These are phyloP conservation scores for Sciurus vulgaris DNA, from an alignment of 2,797 vertebrate species.

Conservation along the genomic window DNA sequence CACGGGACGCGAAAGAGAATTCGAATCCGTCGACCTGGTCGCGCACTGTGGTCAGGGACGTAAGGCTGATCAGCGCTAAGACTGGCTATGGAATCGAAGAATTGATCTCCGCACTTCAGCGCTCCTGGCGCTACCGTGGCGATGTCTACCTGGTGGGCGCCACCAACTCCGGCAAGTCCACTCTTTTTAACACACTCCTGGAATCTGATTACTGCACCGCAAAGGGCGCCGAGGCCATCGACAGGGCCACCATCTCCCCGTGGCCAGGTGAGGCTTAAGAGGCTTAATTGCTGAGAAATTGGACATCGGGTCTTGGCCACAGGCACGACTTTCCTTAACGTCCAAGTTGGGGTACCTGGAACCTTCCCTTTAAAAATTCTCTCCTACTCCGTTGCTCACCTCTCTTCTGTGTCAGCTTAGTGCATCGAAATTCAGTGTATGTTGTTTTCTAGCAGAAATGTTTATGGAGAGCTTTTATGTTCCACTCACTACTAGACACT, in stretches of 20 bases:
- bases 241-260: slow-evolving; percentile 94
- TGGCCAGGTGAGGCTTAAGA: slow-evolving; percentile 92
- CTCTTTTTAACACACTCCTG: slow-evolving; percentile 95
- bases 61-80: slow-evolving; percentile 96
- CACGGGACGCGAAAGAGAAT: neutral
- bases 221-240: slow-evolving; percentile 88
- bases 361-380: neutral
- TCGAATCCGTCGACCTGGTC: neutral
- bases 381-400: neutral
- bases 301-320: neutral
- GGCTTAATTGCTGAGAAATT: neutral
- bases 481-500: neutral
- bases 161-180: slow-evolving; percentile 95
- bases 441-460: slow-evolving; percentile 33
- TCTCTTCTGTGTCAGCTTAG: neutral
- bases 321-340: neutral
- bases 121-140: slow-evolving; percentile 93
- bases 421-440: neutral
- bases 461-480: neutral
- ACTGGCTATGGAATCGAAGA: slow-evolving; percentile 95
- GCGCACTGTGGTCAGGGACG: slow-evolving; percentile 75
- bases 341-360: neutral
- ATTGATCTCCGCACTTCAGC: slow-evolving; percentile 92
- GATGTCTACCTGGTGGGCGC: slow-evolving; percentile 95
- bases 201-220: slow-evolving; percentile 95